Evolutionary conservation across 2,888 invertebrate species (phyloP).

Genomic region (Rhingia campestris): DNA sequence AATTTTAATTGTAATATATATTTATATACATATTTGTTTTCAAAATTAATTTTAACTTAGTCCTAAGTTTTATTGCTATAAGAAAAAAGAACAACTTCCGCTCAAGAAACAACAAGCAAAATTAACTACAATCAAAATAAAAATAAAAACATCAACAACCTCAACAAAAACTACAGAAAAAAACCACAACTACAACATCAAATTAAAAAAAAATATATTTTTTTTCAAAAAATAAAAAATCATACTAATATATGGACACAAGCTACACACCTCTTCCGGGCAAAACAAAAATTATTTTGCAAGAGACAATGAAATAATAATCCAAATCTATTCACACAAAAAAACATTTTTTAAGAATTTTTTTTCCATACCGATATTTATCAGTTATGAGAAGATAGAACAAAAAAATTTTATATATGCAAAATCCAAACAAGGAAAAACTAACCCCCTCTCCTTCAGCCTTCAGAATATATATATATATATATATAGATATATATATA

Average conservation of each 20-base stretch:
- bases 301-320: conserved; percentile 46
- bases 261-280: conserved; percentile 74
- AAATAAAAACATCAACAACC: conserved; percentile 64
- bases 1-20: conserved; percentile 11
- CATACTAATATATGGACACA: conserved; percentile 72
- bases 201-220: conserved; percentile 51
- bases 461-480: conserved; percentile 67
- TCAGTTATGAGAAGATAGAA: conserved; percentile 52
- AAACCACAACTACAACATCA: conserved; percentile 68
- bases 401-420: conserved; percentile 41
- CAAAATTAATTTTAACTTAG: conserved; percentile 31
- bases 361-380: conserved; percentile 48
- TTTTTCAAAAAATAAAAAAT: conserved; percentile 43
- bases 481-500: conserved; percentile 66
- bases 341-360: conserved; percentile 45
- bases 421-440: conserved; percentile 70
- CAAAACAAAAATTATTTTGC: conserved; percentile 57
- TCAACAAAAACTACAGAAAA: conserved; percentile 67
- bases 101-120: conserved; percentile 67
- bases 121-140: conserved; percentile 56
- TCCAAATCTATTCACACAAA: conserved; percentile 61
- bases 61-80: conserved; percentile 42
- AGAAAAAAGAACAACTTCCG: conserved; percentile 56
- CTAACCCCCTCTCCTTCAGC: conserved; percentile 74
- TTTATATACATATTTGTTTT: conserved; percentile 3